phyloP scores from a whole-genome alignment of 2,113 vertebrate genomes.

The Cyanocitta stelleri region DNA sequence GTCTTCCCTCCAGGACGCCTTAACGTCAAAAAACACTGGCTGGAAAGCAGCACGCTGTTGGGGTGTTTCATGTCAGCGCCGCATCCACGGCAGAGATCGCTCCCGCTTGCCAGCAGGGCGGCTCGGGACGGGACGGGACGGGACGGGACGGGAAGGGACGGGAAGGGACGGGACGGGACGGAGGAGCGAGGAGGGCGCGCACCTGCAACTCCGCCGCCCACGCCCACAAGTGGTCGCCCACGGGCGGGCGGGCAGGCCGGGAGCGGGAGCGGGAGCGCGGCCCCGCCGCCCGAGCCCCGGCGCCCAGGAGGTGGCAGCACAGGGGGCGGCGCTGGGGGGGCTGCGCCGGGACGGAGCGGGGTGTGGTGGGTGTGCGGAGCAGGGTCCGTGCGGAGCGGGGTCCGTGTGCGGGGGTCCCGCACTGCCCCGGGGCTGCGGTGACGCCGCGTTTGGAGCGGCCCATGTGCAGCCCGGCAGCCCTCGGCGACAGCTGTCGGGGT shows the following conservation, averaged over 20 bases:
- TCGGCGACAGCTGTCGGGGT: not conserved
- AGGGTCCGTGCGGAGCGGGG: not conserved
- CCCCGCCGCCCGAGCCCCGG: not conserved
- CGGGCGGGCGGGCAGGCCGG: not conserved
- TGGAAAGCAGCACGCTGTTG: not conserved
- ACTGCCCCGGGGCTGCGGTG: not conserved
- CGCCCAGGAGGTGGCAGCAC: slow-evolving; percentile 53
- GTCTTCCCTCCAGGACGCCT: slow-evolving; percentile 1
- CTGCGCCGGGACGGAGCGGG: not conserved
- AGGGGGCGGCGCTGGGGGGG: not conserved
- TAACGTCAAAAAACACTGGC: not conserved
- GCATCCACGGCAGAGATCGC: not conserved
- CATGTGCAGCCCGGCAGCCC: not conserved
- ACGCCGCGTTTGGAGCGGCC: not conserved
- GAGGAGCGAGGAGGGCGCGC: not conserved
- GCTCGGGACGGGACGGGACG: not conserved
- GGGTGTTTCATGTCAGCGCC: not conserved
- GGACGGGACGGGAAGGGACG: not conserved
- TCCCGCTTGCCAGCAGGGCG: not conserved
- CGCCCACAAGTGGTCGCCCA: not conserved
- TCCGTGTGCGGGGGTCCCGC: not conserved
- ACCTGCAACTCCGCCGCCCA: not conserved
- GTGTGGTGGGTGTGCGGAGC: not conserved
- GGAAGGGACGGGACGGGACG: not conserved
- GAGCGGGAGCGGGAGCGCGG: not conserved